Conservation (phyloP, 2,113 vertebrate species). For the Elanus axillaris region DNA sequence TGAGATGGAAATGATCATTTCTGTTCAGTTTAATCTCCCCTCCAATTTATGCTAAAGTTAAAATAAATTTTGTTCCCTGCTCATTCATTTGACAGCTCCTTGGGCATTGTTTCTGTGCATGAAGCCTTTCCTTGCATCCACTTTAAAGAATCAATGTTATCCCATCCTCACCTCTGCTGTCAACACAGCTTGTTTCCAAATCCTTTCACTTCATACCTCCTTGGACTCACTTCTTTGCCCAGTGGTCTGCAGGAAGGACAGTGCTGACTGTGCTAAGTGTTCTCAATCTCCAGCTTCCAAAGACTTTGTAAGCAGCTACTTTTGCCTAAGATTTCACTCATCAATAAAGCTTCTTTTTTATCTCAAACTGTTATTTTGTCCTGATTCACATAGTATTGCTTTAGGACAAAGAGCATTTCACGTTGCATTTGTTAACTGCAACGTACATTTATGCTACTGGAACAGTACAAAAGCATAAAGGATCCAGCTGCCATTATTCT, state of each 20-base stretch:
- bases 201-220: background rate
- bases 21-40: background rate
- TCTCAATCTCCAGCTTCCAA: background rate
- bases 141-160: background rate
- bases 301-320: background rate
- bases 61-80: background rate
- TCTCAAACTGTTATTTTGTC: background rate
- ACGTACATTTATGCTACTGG: background rate
- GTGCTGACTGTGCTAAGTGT: background rate
- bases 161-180: background rate
- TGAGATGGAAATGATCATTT: background rate
- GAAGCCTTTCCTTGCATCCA: background rate
- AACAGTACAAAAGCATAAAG: background rate
- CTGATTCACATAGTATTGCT: background rate
- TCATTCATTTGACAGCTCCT: background rate
- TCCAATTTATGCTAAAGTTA: background rate
- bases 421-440: background rate
- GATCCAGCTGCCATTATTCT: background rate
- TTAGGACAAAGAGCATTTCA: background rate
- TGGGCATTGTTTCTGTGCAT: background rate
- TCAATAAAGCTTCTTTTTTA: accelerated
- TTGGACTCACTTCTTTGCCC: accelerated
- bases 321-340: background rate
- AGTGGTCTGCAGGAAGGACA: background rate
- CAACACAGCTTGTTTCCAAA: background rate